A percentile compares a stretch with the other conserved stretches of the same genome.
These are phyloP conservation scores for Sphinx pinastri DNA, from an alignment of 2,888 invertebrate genomes.

Conservation along the genomic window DNA sequence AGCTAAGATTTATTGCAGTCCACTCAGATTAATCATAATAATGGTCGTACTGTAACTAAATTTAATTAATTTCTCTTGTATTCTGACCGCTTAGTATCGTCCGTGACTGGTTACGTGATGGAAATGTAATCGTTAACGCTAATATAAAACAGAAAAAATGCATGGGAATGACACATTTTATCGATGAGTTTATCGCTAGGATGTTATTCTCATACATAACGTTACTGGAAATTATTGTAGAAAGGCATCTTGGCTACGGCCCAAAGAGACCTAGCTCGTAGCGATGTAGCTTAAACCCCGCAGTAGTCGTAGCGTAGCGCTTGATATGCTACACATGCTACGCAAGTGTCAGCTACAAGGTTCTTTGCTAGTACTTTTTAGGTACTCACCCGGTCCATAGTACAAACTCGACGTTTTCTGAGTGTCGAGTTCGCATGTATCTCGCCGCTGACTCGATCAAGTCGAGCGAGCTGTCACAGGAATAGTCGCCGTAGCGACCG, in stretches of 20 bases:
- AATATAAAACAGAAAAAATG: too few relatives aligned
- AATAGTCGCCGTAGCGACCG: conserved; percentile 84
- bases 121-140: too few relatives aligned
- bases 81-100: background rate
- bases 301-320: background rate
- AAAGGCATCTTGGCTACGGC: background rate
- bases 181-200: too few relatives aligned
- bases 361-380: background rate
- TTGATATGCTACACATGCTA: background rate
- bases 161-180: too few relatives aligned
- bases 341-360: background rate
- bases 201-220: too few relatives aligned
- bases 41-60: background rate
- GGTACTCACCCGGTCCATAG: conserved; percentile 95
- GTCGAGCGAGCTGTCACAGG: conserved; percentile 95
- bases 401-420: conserved; percentile 95
- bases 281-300: background rate
- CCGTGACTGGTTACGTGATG: background rate
- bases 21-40: background rate
- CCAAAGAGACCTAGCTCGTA: background rate
- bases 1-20: background rate
- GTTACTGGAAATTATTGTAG: too few relatives aligned
- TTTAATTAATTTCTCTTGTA: background rate
- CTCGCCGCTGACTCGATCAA: conserved; percentile 94
- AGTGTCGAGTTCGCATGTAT: conserved; percentile 93